These are phyloP conservation scores for Hipparchia semele DNA, from an alignment of 2,888 invertebrate species.

Conservation along the genomic window DNA sequence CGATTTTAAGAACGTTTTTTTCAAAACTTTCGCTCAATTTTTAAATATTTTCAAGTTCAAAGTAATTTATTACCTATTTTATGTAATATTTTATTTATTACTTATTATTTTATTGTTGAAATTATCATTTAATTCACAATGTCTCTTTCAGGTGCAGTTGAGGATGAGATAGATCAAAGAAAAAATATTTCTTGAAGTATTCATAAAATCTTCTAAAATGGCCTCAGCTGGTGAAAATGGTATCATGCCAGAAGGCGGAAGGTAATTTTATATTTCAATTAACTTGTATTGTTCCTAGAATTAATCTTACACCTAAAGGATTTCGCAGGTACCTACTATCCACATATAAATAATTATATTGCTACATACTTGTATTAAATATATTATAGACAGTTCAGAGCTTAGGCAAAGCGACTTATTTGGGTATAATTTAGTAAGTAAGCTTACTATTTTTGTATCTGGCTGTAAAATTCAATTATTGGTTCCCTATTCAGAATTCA, in stretches of 20 bases:
- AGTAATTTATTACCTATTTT: background rate
- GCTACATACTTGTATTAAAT: no score
- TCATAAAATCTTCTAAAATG: constrained; percentile 51
- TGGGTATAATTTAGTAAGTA: no score
- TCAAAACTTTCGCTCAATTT: constrained; percentile 10
- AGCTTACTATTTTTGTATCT: no score
- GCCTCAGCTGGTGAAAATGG: constrained; percentile 70
- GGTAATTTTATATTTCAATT: constrained; percentile 51
- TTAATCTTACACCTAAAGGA: no score
- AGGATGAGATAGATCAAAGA: constrained; percentile 57
- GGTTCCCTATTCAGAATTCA: no score
- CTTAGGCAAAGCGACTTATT: no score
- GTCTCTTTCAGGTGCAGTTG: constrained; percentile 53
- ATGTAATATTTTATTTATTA: background rate
- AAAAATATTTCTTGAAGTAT: constrained; percentile 19
- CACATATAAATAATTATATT: no score
- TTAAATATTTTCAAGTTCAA: background rate
- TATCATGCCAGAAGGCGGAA: constrained; percentile 60
- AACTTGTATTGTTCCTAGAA: no score
- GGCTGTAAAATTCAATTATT: no score
- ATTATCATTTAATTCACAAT: background rate
- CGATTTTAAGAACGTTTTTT: background rate
- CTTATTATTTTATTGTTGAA: background rate
- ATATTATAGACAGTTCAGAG: no score
- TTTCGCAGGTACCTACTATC: background rate